Percentiles rank a stretch among this genome's conserved stretches.
phyloP scores from a whole-genome alignment of 2,797 vertebrate species.

The Poeciliopsis paucimaculata region DNA sequence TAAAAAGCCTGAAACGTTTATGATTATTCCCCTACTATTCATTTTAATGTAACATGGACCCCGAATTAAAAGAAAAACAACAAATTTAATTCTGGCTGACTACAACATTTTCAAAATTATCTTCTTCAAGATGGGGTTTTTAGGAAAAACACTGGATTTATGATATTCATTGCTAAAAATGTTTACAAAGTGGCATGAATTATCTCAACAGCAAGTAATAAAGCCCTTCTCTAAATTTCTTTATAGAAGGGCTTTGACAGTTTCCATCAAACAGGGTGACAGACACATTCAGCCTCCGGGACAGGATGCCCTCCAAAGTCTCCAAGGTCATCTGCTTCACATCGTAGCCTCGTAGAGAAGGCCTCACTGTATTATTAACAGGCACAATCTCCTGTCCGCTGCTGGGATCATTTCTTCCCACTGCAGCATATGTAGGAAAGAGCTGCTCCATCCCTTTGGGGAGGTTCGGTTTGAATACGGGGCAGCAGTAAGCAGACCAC shows the following conservation, averaged over 20 bases:
- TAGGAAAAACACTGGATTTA: background rate
- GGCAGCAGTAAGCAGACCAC: slow-evolving; percentile 79
- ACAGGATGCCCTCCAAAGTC: slow-evolving; percentile 62
- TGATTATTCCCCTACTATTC: too few species aligned
- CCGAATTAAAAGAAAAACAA: too few species aligned
- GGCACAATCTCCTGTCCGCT: slow-evolving; percentile 71
- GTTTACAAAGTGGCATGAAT: background rate
- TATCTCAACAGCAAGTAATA: background rate
- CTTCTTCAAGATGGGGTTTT: background rate
- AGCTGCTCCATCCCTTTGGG: background rate
- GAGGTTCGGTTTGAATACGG: slow-evolving; percentile 42
- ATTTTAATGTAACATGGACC: too few species aligned
- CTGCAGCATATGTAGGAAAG: slow-evolving; percentile 71
- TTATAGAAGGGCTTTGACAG: slow-evolving; percentile 38
- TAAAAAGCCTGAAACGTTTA: too few species aligned
- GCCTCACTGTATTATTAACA: slow-evolving; percentile 22
- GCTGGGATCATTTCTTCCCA: slow-evolving; percentile 67
- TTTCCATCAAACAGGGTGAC: slow-evolving; percentile 59
- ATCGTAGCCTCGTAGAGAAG: slow-evolving; percentile 53
- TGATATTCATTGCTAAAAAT: background rate
- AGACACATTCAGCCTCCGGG: slow-evolving; percentile 42
- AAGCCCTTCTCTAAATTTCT: background rate
- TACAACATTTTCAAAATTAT: background rate
- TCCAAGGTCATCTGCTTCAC: slow-evolving; percentile 64
- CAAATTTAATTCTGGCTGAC: background rate